A percentile compares a stretch with the other conserved stretches of the same genome.
These are phyloP conservation scores for Schrankia costaestrigalis DNA, from an alignment of 2,888 invertebrate genomes.

Conservation along the genomic window DNA sequence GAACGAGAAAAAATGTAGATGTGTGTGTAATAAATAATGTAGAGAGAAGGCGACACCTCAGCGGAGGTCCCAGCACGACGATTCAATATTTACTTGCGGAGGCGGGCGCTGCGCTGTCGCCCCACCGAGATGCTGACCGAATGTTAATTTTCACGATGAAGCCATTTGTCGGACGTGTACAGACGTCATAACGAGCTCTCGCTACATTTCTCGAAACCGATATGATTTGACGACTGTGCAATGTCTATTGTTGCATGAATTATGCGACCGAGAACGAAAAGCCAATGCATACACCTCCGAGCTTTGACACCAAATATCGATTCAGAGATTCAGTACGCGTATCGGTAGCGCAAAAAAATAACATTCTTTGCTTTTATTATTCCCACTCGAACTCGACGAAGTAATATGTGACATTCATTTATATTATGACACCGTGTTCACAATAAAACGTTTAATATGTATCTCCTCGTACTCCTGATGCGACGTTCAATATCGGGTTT, in stretches of 20 bases:
- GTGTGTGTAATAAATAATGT: constrained; percentile 35
- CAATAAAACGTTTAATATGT: constrained; percentile 40
- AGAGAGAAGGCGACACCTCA: constrained; percentile 59
- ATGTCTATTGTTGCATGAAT: constrained; percentile 63
- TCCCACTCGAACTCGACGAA: constrained; percentile 33
- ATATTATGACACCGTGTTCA: constrained; percentile 36
- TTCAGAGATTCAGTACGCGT: constrained; percentile 43
- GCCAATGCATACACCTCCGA: constrained; percentile 29
- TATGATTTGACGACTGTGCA: constrained; percentile 54
- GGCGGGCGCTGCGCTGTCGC: constrained; percentile 31
- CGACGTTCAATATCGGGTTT: constrained; percentile 50
- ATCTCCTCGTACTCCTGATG: constrained; percentile 44
- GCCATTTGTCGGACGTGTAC: constrained; percentile 70
- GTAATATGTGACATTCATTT: constrained; percentile 42
- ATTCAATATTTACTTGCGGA: constrained; percentile 69
- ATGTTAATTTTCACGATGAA: constrained; percentile 76
- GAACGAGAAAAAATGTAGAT: constrained; percentile 45
- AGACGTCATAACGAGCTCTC: constrained; percentile 57
- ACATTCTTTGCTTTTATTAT: constrained; percentile 41
- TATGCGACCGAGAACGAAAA: constrained; percentile 51
- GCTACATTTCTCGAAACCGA: constrained; percentile 65
- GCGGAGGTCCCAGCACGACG: constrained; percentile 59
- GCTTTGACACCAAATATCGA: constrained; percentile 38
- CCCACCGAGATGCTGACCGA: constrained; percentile 59
- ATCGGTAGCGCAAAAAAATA: constrained; percentile 32